Conservation (phyloP, 2,113 vertebrate genomes). For the Actinemys pallida region DNA sequence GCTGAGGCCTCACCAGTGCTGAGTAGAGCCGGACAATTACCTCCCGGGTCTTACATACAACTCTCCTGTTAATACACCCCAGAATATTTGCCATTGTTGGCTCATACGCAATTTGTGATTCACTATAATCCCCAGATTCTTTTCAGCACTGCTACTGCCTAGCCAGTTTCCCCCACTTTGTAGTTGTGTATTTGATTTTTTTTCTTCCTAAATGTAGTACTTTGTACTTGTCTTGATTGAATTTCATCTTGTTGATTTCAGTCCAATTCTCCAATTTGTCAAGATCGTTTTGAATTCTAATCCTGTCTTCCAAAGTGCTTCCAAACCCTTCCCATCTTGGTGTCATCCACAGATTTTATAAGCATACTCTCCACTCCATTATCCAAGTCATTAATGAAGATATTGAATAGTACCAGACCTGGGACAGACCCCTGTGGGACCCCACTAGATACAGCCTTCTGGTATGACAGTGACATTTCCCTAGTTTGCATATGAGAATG, state of each 20-base stretch:
- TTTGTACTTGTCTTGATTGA: not conserved
- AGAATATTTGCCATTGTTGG: not conserved
- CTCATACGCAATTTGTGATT: not conserved
- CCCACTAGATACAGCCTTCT: not conserved
- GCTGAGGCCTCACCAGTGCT: not conserved
- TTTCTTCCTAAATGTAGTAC: not conserved
- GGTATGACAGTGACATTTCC: not conserved
- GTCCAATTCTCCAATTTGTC: not conserved
- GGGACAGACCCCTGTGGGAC: not conserved
- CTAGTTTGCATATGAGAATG: not conserved
- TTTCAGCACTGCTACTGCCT: not conserved
- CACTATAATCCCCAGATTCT: not conserved
- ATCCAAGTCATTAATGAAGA: not conserved
- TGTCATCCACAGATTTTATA: not conserved
- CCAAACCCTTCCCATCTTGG: not conserved
- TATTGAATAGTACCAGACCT: not conserved
- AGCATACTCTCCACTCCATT: not conserved
- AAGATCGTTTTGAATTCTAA: not conserved
- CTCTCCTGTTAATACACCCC: not conserved
- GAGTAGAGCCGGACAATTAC: not conserved
- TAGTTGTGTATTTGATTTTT: not conserved
- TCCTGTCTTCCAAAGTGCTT: not conserved
- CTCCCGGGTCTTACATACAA: not conserved
- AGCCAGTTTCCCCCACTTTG: not conserved
- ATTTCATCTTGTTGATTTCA: not conserved